Evolutionary conservation across 2,888 invertebrate genomes (phyloP).

Genomic region (Cantharis nigra): DNA sequence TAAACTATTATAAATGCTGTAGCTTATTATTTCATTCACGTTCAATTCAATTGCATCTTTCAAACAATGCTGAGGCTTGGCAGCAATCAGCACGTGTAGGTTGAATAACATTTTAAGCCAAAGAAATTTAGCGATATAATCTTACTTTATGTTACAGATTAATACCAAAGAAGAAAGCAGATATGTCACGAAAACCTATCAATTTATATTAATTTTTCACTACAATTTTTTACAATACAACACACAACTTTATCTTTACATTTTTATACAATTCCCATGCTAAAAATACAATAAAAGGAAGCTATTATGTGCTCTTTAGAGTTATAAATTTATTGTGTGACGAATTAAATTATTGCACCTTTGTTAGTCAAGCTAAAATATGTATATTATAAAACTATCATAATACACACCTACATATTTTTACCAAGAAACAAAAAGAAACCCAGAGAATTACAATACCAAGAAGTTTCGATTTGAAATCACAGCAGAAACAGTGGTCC

Average conservation of each 20-base stretch:
- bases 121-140: conserved; percentile 7
- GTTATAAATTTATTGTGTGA: neutral
- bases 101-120: conserved; percentile 15
- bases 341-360: neutral
- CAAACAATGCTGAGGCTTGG: conserved; percentile 26
- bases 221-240: neutral
- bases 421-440: neutral
- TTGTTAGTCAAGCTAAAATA: neutral
- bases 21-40: conserved; percentile 22
- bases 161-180: neutral
- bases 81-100: conserved; percentile 26
- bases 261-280: neutral
- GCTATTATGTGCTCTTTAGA: neutral
- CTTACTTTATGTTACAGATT: conserved; percentile 4
- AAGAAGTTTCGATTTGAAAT: too few relatives aligned
- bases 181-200: neutral
- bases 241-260: neutral
- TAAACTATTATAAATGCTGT: neutral
- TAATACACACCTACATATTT: neutral
- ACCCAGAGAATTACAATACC: too few relatives aligned
- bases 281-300: neutral
- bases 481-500: too few relatives aligned
- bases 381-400: neutral
- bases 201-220: neutral
- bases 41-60: conserved; percentile 22